Evolutionary conservation across 1,140 invertebrate genomes (phyloP).

Genomic region (Vanessa tameamea): DNA sequence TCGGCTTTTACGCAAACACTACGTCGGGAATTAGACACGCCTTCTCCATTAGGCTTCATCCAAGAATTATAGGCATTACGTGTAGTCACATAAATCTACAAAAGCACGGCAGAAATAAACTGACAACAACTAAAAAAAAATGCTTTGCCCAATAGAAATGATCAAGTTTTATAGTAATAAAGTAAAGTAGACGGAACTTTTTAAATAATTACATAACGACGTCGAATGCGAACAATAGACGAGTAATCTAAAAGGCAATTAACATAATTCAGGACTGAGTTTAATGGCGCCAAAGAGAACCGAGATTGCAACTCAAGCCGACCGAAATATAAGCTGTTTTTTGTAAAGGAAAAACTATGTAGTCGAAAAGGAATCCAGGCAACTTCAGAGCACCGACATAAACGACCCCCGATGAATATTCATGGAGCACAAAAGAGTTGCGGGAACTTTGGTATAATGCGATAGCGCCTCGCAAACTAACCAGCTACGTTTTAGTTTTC

Average conservation of each 20-base stretch:
- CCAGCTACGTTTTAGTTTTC: constrained; percentile 6
- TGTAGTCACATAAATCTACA: constrained; percentile 7
- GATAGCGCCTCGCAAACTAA: constrained; percentile 13
- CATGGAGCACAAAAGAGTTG: constrained; percentile 21
- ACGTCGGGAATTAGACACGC: constrained; percentile 46
- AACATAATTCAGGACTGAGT: constrained; percentile 4
- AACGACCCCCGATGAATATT: constrained; percentile 23
- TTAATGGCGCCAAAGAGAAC: constrained; percentile 4
- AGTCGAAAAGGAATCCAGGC: constrained; percentile 5
- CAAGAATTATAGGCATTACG: constrained; percentile 23
- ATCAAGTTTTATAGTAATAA: background rate
- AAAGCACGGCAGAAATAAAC: constrained; percentile 29
- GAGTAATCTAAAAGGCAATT: constrained; percentile 4
- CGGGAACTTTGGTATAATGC: constrained; percentile 12
- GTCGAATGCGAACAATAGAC: background rate
- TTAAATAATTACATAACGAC: background rate
- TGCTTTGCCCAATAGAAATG: background rate
- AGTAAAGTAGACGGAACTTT: background rate
- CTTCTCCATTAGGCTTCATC: constrained; percentile 37
- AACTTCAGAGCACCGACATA: constrained; percentile 13
- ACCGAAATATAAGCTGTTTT: constrained; percentile 8
- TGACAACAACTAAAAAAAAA: background rate
- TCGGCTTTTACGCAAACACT: constrained; percentile 44
- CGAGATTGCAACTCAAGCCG: constrained; percentile 1
- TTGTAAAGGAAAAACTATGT: constrained; percentile 9